Evolutionary conservation across 2,113 vertebrate species (phyloP).

Genomic region (Ictalurus punctatus): DNA sequence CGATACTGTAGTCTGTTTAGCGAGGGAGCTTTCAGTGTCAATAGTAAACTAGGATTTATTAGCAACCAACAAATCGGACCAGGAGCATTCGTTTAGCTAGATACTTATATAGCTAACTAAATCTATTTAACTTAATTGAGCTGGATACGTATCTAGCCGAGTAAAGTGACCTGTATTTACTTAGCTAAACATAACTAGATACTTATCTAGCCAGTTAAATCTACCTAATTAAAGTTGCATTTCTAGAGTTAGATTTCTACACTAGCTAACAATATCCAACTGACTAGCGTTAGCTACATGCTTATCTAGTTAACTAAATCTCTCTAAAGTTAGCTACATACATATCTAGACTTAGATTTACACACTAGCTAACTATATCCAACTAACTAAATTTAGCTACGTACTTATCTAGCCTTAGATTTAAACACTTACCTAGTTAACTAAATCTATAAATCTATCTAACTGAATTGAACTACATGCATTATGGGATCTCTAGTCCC

Average conservation of each 20-base stretch:
- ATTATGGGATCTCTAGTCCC: neutral
- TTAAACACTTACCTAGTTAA: neutral
- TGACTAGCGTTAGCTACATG: neutral
- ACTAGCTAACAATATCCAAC: neutral
- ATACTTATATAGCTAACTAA: neutral
- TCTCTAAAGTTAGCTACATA: neutral
- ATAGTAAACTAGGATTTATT: neutral
- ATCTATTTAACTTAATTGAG: neutral
- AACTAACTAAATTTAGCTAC: neutral
- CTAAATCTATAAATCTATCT: neutral
- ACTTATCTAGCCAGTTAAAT: neutral
- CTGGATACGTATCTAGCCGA: neutral
- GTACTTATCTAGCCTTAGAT: neutral
- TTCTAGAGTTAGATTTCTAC: neutral
- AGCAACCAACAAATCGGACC: neutral
- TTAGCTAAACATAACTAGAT: neutral
- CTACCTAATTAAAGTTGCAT: neutral
- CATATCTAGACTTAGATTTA: neutral
- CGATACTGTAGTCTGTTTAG: neutral
- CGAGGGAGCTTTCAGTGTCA: neutral
- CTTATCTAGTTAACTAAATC: neutral
- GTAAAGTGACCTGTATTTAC: neutral
- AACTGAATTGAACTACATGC: neutral
- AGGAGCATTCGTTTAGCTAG: neutral
- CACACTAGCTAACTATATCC: no score